phyloP scores from a whole-genome alignment of 2,888 invertebrate species.

The Itoplectis maculator region DNA sequence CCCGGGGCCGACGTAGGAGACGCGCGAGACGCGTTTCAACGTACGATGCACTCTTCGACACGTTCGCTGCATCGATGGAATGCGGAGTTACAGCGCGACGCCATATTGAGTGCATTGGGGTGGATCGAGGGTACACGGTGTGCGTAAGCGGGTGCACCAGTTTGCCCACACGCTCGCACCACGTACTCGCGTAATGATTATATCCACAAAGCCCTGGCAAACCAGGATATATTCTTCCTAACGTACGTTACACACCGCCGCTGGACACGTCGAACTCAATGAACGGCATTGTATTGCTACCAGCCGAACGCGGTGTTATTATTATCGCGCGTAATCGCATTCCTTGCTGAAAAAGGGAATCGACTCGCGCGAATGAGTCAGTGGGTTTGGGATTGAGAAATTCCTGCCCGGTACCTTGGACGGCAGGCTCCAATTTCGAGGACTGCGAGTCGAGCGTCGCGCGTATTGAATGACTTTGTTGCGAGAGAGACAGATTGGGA shows the following conservation, averaged over 20 bases:
- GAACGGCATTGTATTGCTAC: background rate
- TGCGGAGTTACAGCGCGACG: conserved; percentile 44
- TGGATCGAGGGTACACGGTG: conserved; percentile 32
- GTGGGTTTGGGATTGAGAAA: conserved; percentile 3
- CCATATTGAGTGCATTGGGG: conserved; percentile 55
- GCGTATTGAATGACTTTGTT: background rate
- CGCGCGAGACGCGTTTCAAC: conserved; percentile 13
- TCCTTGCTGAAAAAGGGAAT: background rate
- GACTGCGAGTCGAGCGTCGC: background rate
- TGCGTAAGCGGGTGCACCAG: conserved; percentile 29
- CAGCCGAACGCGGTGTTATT: background rate
- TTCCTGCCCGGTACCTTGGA: background rate
- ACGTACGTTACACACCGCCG: background rate
- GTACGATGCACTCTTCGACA: conserved; percentile 38
- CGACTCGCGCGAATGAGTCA: background rate
- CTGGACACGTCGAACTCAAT: background rate
- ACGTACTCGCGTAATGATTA: background rate
- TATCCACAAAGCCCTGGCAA: background rate
- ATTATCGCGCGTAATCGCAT: background rate
- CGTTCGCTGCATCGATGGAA: conserved; percentile 55
- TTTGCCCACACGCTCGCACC: conserved; percentile 25
- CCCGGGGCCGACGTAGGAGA: background rate
- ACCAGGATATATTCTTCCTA: background rate
- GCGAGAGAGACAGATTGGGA: background rate
- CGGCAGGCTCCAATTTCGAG: background rate